phyloP scores from a whole-genome alignment of 2,888 invertebrate species.

The Phragmatobia fuliginosa region DNA sequence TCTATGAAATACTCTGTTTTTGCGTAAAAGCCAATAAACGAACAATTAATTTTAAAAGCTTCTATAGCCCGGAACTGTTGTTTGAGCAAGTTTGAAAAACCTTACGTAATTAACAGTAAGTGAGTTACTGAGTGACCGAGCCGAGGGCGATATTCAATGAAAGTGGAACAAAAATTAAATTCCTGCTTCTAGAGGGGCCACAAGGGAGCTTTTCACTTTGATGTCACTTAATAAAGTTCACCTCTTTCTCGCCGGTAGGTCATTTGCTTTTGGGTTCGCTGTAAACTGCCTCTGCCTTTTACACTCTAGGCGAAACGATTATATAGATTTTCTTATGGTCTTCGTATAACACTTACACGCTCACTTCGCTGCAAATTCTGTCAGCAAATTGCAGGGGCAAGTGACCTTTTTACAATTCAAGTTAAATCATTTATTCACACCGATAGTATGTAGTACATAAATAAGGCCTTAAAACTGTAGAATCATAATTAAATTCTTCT shows the following conservation, averaged over 20 bases:
- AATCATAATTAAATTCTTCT: too few species aligned
- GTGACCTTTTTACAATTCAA: too few species aligned
- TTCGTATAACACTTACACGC: background rate
- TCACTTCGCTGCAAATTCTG: background rate
- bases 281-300: conserved; percentile 9
- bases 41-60: conserved; percentile 63
- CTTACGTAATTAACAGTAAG: conserved; percentile 53
- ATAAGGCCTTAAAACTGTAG: too few species aligned
- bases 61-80: conserved; percentile 48
- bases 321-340: background rate
- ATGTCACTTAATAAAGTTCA: conserved; percentile 70
- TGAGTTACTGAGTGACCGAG: conserved; percentile 48
- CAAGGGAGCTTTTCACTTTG: conserved; percentile 70
- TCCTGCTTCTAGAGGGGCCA: conserved; percentile 51
- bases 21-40: conserved; percentile 50
- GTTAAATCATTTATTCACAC: too few species aligned
- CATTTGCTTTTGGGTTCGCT: conserved; percentile 53
- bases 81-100: conserved; percentile 71
- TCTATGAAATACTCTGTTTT: conserved; percentile 13
- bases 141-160: conserved; percentile 56
- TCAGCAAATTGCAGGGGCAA: background rate
- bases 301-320: conserved; percentile 1
- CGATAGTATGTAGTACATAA: too few species aligned
- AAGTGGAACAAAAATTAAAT: conserved; percentile 79
- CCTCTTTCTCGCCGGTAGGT: conserved; percentile 59